Evolutionary conservation across 2,888 invertebrate species (phyloP).

Genomic region (Erebia palarica): DNA sequence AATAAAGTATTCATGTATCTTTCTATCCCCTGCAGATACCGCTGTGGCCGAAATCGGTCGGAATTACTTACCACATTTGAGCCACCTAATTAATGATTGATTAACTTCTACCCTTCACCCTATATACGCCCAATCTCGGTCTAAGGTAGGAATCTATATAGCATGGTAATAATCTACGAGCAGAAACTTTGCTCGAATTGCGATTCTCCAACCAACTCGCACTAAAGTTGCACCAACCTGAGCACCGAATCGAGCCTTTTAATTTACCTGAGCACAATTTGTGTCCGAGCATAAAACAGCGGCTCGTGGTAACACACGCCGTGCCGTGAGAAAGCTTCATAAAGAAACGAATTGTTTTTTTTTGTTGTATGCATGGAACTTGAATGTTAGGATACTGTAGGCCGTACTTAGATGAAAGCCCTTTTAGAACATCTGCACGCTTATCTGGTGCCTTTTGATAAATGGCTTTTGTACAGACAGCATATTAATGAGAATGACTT

Average conservation of each 20-base stretch:
- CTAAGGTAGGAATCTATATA: no score
- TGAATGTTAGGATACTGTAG: constrained; percentile 28
- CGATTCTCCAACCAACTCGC: background rate
- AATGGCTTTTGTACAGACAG: constrained; percentile 4
- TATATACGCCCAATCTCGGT: no score
- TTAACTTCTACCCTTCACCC: no score
- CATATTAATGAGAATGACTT: constrained; percentile 5
- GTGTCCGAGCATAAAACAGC: background rate
- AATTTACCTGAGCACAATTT: background rate
- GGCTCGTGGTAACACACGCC: background rate
- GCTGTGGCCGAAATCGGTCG: no score
- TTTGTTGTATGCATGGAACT: constrained; percentile 39
- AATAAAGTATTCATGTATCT: no score
- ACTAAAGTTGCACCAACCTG: background rate
- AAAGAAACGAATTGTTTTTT: constrained; percentile 31
- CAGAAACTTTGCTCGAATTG: background rate
- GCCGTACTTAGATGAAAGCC: constrained; percentile 27
- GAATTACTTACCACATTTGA: no score
- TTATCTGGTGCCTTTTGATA: constrained; percentile 13
- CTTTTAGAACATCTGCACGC: constrained; percentile 11
- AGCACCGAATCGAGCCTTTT: background rate
- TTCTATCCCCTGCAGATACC: no score
- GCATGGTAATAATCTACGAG: no score
- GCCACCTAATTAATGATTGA: no score
- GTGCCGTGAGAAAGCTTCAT: constrained; percentile 5